Base-by-base conservation (phyloP, 2,113 vertebrate genomes). In the Donacobius atricapilla region DNA sequence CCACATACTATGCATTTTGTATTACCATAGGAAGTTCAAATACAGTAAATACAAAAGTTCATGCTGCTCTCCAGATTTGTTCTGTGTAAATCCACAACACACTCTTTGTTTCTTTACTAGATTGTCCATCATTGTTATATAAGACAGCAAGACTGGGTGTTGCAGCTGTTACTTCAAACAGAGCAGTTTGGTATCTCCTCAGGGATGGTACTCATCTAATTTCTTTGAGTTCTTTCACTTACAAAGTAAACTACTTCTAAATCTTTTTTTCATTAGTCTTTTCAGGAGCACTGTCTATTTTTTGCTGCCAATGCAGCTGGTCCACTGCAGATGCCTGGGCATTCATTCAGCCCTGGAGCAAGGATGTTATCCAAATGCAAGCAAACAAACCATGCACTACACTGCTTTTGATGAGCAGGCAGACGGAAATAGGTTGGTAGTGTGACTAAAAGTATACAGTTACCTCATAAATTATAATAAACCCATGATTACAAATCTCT, bases 261-360 rank as follows among this genome's bases (percentile, higher is more conserved):
- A 88, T 83, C 18, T 57, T 76, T 83, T 78, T 76, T 90, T 13
- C 48, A 88, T 94, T 86, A 73, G 81, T 39, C 61, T 69, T 91
- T 92, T 94, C 68, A 91, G 58, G 94, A 92, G 54, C 2, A 2
- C 30, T 63, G 13, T 44, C 42, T 84, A 80, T 73, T 92, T 94
- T 92, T 85, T 88, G 42, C 63, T 94, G 92, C 83, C 80, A 95
- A 3, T 58, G 88, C 92, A 96, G 88, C 79, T 93, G 94, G 91
- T 85, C 66, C 54, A 80, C 27, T 70, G 71, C 66, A 93, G 75
- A 93, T 90, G 82, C 75, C 45, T 50, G 86, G 76, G 68, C 88
- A 78, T n/a, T 86, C 79, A 77, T 61, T 90, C 79, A 94, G 44
- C 63, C 73, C 53, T 61, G 58, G 23, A 92, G 42, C 54, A 92